These are phyloP conservation scores for Heliconius ismenius DNA, from an alignment of 2,888 invertebrate species.

Conservation along the genomic window DNA sequence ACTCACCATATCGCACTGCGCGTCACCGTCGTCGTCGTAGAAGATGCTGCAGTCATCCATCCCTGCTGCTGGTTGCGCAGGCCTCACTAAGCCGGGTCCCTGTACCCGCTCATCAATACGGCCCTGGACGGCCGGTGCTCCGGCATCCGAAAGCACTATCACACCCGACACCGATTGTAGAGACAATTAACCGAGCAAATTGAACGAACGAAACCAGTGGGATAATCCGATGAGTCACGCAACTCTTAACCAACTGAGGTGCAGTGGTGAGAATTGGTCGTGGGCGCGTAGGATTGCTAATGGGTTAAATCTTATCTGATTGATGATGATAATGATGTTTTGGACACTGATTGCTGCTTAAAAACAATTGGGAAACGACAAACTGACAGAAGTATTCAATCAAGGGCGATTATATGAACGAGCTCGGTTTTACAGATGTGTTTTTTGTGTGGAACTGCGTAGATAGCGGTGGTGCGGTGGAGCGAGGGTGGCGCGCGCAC, in stretches of 20 bases:
- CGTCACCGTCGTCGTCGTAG: conserved; percentile 81
- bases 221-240: conserved; percentile 78
- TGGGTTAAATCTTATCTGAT: conserved; percentile 52
- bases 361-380: conserved; percentile 43
- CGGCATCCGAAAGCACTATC: conserved; percentile 75
- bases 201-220: conserved; percentile 61
- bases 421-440: conserved; percentile 60
- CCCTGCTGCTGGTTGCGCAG: conserved; percentile 63
- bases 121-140: conserved; percentile 68
- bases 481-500: conserved; percentile 75
- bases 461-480: conserved; percentile 59
- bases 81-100: conserved; percentile 63
- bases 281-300: conserved; percentile 78
- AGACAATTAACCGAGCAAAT: conserved; percentile 59
- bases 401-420: conserved; percentile 64
- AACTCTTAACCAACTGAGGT: conserved; percentile 59
- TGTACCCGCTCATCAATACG: conserved; percentile 77
- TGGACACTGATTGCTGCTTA: conserved; percentile 49
- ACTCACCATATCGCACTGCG: conserved; percentile 80
- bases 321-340: conserved; percentile 52
- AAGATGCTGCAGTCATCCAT: conserved; percentile 80
- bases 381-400: conserved; percentile 53
- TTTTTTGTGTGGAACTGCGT: conserved; percentile 77
- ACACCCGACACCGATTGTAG: conserved; percentile 55
- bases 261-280: conserved; percentile 50